Evolutionary conservation across 2,797 vertebrate genomes (phyloP).

Genomic region (Gypaetus barbatus): DNA sequence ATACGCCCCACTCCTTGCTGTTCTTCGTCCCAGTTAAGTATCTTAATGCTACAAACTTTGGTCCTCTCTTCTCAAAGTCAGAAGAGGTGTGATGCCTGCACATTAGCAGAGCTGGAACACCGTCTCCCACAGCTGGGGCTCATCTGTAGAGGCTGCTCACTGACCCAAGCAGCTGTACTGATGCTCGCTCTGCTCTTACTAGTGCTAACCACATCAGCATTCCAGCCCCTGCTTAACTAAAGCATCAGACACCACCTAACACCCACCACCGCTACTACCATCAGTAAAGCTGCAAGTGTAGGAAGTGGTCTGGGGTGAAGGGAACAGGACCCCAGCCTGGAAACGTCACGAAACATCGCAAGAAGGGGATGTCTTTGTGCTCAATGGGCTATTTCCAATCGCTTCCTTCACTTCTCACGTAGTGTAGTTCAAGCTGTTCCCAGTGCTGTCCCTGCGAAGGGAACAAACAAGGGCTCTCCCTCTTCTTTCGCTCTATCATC

Average conservation of each 20-base stretch:
- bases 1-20: accelerated
- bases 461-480: neutral
- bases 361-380: neutral
- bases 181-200: neutral
- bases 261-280: neutral
- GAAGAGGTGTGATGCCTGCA: neutral
- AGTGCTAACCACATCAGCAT: neutral
- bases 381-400: neutral
- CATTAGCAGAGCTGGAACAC: neutral
- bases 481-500: neutral
- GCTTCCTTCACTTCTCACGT: neutral
- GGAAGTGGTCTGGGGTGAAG: neutral
- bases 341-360: neutral
- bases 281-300: neutral
- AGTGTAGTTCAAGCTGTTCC: neutral
- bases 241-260: neutral
- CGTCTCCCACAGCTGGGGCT: neutral
- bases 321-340: neutral
- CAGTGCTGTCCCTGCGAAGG: neutral
- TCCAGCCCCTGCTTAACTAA: neutral
- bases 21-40: neutral
- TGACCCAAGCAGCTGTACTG: neutral
- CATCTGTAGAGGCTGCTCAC: neutral
- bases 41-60: neutral
- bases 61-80: neutral